These are phyloP conservation scores for Microctenopoma steveboyesi DNA, from an alignment of 2,797 vertebrate genomes.

Conservation along the genomic window DNA sequence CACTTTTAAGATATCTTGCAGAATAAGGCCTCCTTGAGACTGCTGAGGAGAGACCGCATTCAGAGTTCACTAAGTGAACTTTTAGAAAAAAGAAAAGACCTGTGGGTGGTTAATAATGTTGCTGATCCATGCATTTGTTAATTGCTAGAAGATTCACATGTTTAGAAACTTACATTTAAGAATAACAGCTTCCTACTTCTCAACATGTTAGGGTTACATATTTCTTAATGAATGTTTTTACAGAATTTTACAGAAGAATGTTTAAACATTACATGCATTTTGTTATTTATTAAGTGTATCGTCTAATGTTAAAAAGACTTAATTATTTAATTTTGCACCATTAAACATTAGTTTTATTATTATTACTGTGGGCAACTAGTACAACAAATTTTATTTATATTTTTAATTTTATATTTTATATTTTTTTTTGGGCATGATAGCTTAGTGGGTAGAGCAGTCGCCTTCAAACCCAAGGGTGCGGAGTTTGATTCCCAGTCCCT, in stretches of 20 bases:
- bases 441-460: no score
- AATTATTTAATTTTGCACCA: constrained; percentile 6
- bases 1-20: neutral
- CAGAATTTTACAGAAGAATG: no score
- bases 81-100: neutral
- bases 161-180: neutral
- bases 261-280: neutral
- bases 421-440: no score
- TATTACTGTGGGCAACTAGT: constrained; percentile 1
- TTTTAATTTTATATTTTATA: no score
- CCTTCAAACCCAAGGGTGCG: no score
- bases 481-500: no score
- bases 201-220: no score
- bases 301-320: neutral
- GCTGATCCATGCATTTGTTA: neutral
- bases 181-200: neutral
- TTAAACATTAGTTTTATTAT: neutral
- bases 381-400: neutral
- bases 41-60: neutral
- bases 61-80: neutral
- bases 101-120: constrained; percentile 2
- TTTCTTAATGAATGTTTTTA: no score
- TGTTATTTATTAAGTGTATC: constrained; percentile 27
- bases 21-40: neutral
- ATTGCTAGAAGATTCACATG: neutral